These are phyloP conservation scores for Pempheris klunzingeri DNA, from an alignment of 2,797 vertebrate species.

Conservation along the genomic window DNA sequence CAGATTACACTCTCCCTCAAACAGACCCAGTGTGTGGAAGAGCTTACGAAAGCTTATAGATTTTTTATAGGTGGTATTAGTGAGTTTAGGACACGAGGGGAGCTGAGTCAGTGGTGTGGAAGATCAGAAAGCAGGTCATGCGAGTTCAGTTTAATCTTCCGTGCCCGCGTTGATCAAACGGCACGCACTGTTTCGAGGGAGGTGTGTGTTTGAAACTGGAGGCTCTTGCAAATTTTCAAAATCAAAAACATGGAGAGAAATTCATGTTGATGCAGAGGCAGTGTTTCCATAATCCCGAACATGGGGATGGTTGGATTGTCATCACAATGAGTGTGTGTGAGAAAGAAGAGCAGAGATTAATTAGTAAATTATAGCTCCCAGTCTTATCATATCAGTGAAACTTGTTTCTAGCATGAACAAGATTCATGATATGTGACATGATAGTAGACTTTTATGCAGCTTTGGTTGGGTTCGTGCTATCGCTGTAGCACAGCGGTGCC, in stretches of 20 bases:
- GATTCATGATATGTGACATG: slow-evolving; percentile 12
- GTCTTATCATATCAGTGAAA: slow-evolving; percentile 7
- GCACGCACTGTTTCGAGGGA: slow-evolving; percentile 3
- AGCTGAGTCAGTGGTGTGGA: slow-evolving; percentile 63
- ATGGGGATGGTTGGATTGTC: slow-evolving; percentile 2
- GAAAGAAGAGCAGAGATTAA: slow-evolving; percentile 18
- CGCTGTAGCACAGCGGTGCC: slow-evolving; percentile 13
- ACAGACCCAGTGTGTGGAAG: slow-evolving; percentile 51
- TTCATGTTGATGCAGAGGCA: slow-evolving; percentile 16
- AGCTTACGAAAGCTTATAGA: slow-evolving; percentile 73
- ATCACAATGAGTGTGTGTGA: background rate
- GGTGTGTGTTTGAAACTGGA: slow-evolving; percentile 18
- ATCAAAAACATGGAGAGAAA: background rate
- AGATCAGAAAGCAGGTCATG: slow-evolving; percentile 70
- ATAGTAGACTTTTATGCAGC: slow-evolving; percentile 15
- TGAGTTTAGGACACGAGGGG: slow-evolving; percentile 52
- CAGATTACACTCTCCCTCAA: slow-evolving; percentile 57
- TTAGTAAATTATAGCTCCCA: slow-evolving; percentile 29
- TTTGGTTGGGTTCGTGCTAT: background rate
- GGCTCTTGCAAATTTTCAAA: slow-evolving; percentile 18
- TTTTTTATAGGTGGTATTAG: slow-evolving; percentile 75
- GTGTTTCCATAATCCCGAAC: slow-evolving; percentile 40
- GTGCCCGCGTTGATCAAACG: slow-evolving; percentile 65
- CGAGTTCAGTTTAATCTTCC: slow-evolving; percentile 65
- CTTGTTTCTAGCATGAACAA: background rate